These are phyloP conservation scores for Amphiura filiformis DNA, from an alignment of 35 echinoderm and acorn worm genomes.

Conservation along the genomic window DNA sequence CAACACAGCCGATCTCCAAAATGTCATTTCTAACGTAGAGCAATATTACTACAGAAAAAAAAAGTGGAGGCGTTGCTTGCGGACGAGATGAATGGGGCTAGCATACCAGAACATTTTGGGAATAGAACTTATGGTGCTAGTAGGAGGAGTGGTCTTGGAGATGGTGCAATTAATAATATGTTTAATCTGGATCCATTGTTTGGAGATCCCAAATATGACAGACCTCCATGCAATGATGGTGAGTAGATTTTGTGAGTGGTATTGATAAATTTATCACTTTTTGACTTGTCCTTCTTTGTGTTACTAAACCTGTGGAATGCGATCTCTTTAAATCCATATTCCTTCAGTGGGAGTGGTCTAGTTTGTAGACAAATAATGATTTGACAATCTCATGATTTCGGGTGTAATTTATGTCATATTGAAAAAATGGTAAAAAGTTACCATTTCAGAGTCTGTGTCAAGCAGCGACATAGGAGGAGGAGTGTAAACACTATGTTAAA, in stretches of 20 bases:
- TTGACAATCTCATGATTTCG: too few relatives aligned
- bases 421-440: too few relatives aligned
- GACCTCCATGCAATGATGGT: slow-evolving; percentile 71
- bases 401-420: too few relatives aligned
- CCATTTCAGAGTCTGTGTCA: too few relatives aligned
- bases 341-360: too few relatives aligned
- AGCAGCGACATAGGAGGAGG: too few relatives aligned
- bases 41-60: slow-evolving; percentile 9
- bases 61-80: background rate
- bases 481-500: too few relatives aligned
- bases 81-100: background rate
- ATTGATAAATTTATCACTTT: too few relatives aligned
- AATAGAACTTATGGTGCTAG: background rate
- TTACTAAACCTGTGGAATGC: too few relatives aligned
- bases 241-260: slow-evolving; percentile 10
- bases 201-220: slow-evolving; percentile 17
- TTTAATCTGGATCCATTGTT: slow-evolving; percentile 19
- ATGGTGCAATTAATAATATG: slow-evolving; percentile 42
- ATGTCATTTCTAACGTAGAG: slow-evolving; percentile 50
- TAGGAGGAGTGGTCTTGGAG: background rate
- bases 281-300: background rate
- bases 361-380: too few relatives aligned
- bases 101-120: slow-evolving; percentile 16
- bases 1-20: slow-evolving; percentile 62
- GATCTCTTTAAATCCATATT: too few relatives aligned